Conservation (phyloP, 1,140 invertebrate species). For the Leguminivora glycinivorella region DNA sequence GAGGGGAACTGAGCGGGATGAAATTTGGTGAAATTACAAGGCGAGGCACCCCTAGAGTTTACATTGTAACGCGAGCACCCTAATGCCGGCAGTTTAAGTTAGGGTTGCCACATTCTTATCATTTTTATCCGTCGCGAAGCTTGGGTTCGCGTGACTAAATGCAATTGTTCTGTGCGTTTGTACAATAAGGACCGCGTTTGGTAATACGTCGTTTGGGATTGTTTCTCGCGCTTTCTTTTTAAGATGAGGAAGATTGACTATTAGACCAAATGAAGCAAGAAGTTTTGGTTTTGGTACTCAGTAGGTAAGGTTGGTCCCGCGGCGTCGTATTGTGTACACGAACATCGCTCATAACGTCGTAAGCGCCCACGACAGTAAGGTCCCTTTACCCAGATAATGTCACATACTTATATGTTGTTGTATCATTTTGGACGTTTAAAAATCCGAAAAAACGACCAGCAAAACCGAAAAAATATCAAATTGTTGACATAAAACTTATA, state of each 20-base stretch:
- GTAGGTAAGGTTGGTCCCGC: too few species aligned
- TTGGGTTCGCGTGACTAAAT: conserved; percentile 1
- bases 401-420: too few species aligned
- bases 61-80: conserved; percentile 76
- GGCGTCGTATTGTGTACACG: too few species aligned
- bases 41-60: conserved; percentile 65
- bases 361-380: too few species aligned
- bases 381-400: too few species aligned
- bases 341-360: too few species aligned
- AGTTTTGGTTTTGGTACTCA: too few species aligned
- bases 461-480: too few species aligned
- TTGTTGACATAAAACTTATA: too few species aligned
- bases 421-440: too few species aligned
- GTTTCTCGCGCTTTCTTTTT: not conserved
- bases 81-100: conserved; percentile 68
- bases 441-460: too few species aligned
- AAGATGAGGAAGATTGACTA: not conserved
- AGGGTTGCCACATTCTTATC: conserved; percentile 51
- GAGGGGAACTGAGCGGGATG: conserved; percentile 57
- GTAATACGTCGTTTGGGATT: not conserved
- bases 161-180: not conserved
- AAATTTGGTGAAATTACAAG: conserved; percentile 76
- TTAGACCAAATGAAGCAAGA: not conserved
- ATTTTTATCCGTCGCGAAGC: not conserved
- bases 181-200: not conserved